Evolutionary conservation across 2,113 vertebrate genomes (phyloP).

Genomic region (Lasiurus cinereus): DNA sequence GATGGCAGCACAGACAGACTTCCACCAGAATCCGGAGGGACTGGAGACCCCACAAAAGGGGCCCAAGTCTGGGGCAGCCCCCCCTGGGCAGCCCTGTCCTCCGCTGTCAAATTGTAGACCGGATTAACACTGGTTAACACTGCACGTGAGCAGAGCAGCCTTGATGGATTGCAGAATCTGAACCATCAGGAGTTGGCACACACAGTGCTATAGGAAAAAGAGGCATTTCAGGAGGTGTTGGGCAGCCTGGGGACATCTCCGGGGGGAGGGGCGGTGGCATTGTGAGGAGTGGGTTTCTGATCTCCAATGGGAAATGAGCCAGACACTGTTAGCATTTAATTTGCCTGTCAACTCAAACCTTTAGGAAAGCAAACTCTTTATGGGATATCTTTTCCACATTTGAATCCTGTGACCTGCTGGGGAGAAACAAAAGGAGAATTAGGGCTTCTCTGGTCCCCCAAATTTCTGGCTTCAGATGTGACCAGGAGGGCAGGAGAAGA

Average conservation of each 20-base stretch:
- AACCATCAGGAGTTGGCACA: fast-evolving
- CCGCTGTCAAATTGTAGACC: not conserved
- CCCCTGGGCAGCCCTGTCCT: not conserved
- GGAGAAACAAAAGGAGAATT: not conserved
- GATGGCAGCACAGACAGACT: not conserved
- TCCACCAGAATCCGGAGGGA: not conserved
- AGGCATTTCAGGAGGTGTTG: not conserved
- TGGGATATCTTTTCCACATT: not conserved
- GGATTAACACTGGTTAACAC: not conserved
- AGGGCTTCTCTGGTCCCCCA: not conserved
- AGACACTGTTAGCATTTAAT: not conserved
- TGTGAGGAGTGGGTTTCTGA: not conserved
- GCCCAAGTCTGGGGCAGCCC: not conserved
- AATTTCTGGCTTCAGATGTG: not conserved
- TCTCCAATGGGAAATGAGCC: not conserved
- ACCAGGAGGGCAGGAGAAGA: not conserved
- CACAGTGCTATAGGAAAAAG: not conserved
- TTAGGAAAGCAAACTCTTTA: not conserved
- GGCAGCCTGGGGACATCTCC: not conserved
- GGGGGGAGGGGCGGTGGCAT: no score
- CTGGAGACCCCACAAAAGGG: not conserved
- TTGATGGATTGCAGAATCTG: not conserved
- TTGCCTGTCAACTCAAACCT: not conserved
- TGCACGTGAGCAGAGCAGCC: not conserved
- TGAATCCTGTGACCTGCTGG: not conserved